These are phyloP conservation scores for Dolichotis patagonum DNA, from an alignment of 2,113 vertebrate genomes.

Conservation along the genomic window DNA sequence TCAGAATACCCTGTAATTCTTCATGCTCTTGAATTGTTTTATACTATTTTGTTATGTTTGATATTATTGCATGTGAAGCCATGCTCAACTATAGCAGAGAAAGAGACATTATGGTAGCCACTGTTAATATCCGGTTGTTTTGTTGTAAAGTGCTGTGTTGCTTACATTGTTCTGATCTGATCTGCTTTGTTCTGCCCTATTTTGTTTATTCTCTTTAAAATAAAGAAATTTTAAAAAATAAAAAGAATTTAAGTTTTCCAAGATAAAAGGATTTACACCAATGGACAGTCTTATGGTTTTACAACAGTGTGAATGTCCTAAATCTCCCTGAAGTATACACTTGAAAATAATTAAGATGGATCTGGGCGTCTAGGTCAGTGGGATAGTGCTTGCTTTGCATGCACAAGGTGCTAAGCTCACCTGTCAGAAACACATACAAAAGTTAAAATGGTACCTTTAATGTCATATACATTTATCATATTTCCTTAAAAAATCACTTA, in stretches of 20 bases:
- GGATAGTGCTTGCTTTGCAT: neutral
- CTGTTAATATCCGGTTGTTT: no score
- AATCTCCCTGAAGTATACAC: neutral
- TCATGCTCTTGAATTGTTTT: no score
- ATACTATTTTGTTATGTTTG: no score
- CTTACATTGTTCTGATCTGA: no score
- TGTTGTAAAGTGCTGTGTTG: no score
- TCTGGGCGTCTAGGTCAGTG: neutral
- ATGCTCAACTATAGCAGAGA: no score
- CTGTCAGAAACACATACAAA: neutral
- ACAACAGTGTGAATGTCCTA: neutral
- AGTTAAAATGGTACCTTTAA: neutral
- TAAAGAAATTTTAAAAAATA: no score
- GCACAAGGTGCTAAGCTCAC: neutral
- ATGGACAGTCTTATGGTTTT: neutral
- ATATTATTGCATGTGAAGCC: no score
- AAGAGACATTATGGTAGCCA: no score
- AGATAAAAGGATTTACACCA: neutral
- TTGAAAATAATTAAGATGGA: neutral
- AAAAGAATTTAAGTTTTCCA: neutral
- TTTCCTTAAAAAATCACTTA: neutral
- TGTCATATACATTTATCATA: neutral
- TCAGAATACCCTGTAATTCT: no score
- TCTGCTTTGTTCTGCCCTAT: no score
- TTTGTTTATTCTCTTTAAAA: no score